Conservation (phyloP, 2,888 invertebrate genomes). For the Ectobius pallidus region DNA sequence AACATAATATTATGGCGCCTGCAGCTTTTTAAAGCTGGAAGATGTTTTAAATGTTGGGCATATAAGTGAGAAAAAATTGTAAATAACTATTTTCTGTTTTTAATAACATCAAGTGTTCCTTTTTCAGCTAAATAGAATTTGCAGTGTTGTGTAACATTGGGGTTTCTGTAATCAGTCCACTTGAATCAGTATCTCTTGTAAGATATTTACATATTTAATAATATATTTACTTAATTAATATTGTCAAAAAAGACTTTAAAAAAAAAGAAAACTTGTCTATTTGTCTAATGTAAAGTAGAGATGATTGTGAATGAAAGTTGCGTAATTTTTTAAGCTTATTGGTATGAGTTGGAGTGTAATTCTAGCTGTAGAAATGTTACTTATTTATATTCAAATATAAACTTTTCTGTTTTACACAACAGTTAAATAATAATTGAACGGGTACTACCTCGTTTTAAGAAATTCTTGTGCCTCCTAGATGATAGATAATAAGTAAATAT, state of each 20-base stretch:
- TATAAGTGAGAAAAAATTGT: too few relatives aligned
- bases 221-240: conserved; percentile 13
- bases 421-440: conserved; percentile 7
- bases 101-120: too few relatives aligned
- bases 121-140: too few relatives aligned
- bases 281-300: too few relatives aligned
- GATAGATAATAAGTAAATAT: conserved; percentile 16
- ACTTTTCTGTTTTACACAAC: conserved; percentile 4
- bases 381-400: conserved; percentile 15
- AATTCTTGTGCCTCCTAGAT: conserved; percentile 33
- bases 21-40: too few relatives aligned
- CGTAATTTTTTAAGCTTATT: too few relatives aligned
- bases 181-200: not conserved
- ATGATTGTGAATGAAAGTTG: too few relatives aligned
- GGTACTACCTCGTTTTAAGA: conserved; percentile 35
- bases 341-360: too few relatives aligned
- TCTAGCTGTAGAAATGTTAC: not conserved
- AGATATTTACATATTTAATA: conserved; percentile 1
- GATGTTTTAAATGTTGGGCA: too few relatives aligned
- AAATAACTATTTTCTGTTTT: conserved; percentile 37
- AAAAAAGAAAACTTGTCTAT: too few relatives aligned
- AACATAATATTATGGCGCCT: too few relatives aligned
- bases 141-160: not conserved
- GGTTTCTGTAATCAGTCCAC: not conserved
- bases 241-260: not conserved